These are phyloP conservation scores for Nephrocerus scutellatus DNA, from an alignment of 2,888 invertebrate species.

Conservation along the genomic window DNA sequence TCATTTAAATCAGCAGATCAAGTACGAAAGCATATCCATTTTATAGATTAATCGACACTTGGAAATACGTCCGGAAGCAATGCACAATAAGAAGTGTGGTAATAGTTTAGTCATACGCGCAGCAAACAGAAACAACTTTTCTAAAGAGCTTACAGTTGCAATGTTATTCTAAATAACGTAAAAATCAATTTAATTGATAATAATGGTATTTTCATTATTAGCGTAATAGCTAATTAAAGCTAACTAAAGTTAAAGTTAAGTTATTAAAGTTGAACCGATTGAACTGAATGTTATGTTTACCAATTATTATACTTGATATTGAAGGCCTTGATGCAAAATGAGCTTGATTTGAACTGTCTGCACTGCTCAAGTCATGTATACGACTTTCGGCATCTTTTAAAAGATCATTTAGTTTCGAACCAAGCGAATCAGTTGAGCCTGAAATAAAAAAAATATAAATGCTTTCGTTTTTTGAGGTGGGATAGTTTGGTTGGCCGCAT, in stretches of 20 bases:
- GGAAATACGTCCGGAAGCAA: too few species aligned
- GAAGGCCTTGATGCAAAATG: constrained; percentile 48
- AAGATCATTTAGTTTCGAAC: constrained; percentile 67
- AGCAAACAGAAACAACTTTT: too few species aligned
- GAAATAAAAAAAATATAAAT: constrained; percentile 4
- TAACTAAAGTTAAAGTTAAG: background rate
- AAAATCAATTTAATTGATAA: constrained; percentile 22
- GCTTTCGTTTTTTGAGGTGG: background rate
- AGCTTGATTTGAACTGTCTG: constrained; percentile 46
- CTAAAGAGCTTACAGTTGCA: too few species aligned
- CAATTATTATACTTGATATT: constrained; percentile 54
- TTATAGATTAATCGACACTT: too few species aligned
- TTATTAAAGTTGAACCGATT: constrained; percentile 1
- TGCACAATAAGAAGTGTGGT: too few species aligned
- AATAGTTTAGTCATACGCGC: too few species aligned
- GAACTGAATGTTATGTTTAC: constrained; percentile 36
- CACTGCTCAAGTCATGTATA: constrained; percentile 68
- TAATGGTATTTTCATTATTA: constrained; percentile 9
- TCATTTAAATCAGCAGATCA: too few species aligned
- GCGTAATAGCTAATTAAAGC: background rate
- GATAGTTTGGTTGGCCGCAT: constrained; percentile 3
- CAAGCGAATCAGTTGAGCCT: constrained; percentile 58
- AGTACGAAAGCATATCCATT: too few species aligned
- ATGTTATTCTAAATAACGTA: too few species aligned
- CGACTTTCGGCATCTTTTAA: constrained; percentile 77